Conservation (phyloP, 2,888 invertebrate genomes). For the Oscheius onirici region DNA sequence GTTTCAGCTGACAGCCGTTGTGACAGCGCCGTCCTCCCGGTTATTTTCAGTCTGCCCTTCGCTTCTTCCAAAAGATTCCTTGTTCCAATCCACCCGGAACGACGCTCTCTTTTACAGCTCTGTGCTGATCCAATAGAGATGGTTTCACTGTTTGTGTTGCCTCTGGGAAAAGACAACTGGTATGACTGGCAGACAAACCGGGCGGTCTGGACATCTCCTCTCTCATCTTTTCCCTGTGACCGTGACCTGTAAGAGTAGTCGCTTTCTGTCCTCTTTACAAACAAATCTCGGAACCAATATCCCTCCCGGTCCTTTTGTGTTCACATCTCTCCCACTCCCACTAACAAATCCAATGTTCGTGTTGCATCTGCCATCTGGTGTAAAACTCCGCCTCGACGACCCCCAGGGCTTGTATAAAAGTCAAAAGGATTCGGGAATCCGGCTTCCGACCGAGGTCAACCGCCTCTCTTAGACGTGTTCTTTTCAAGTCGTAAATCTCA, state of each 20-base stretch:
- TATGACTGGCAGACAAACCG: neutral
- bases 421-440: slow-evolving; percentile 15
- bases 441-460: slow-evolving; percentile 26
- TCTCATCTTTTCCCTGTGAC: slow-evolving; percentile 9
- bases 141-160: slow-evolving; percentile 23
- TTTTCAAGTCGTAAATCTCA: slow-evolving; percentile 11
- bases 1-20: neutral
- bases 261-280: neutral
- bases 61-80: neutral
- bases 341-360: neutral
- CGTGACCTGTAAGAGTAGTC: slow-evolving; percentile 5
- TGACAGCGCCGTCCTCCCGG: slow-evolving; percentile 1
- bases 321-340: neutral
- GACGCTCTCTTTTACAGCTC: neutral
- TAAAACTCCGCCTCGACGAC: slow-evolving; percentile 6
- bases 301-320: neutral
- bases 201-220: slow-evolving; percentile 7
- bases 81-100: neutral
- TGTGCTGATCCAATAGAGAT: neutral
- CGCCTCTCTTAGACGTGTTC: neutral
- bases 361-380: neutral
- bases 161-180: slow-evolving; percentile 9
- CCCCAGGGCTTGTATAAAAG: neutral
- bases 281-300: neutral
- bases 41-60: neutral